These are phyloP conservation scores for Capra hircus DNA, from an alignment of 2,113 vertebrate genomes.

Conservation along the genomic window DNA sequence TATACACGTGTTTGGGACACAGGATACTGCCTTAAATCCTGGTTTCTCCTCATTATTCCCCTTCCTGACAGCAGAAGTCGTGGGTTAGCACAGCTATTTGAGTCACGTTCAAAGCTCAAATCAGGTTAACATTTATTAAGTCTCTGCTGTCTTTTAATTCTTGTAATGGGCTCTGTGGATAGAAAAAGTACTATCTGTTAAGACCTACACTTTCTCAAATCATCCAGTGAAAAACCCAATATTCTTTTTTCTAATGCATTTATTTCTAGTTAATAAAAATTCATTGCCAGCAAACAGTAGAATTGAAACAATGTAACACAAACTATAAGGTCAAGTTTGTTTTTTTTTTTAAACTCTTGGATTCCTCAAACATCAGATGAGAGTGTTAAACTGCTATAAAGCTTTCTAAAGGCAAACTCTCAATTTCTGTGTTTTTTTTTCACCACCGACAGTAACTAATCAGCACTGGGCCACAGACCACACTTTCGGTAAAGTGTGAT, in stretches of 20 bases:
- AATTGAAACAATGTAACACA: background rate
- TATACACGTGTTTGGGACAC: background rate
- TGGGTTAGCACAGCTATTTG: background rate
- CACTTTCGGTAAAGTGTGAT: background rate
- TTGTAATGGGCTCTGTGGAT: background rate
- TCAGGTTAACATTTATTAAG: background rate
- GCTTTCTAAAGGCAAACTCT: background rate
- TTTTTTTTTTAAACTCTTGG: background rate
- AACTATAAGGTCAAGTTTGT: background rate
- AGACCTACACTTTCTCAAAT: background rate
- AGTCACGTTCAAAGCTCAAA: background rate
- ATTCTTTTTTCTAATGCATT: background rate
- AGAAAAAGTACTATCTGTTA: background rate
- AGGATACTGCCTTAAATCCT: background rate
- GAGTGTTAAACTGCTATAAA: background rate
- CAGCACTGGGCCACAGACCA: background rate
- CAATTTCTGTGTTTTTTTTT: background rate
- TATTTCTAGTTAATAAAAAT: background rate
- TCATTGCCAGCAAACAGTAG: background rate
- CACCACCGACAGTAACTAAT: fast-evolving
- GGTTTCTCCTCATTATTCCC: background rate
- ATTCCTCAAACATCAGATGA: background rate
- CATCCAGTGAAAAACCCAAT: background rate
- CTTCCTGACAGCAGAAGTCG: background rate
- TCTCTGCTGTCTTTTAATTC: background rate